phyloP scores from a whole-genome alignment of 2,888 invertebrate species.

The Platyscelio sp. region DNA sequence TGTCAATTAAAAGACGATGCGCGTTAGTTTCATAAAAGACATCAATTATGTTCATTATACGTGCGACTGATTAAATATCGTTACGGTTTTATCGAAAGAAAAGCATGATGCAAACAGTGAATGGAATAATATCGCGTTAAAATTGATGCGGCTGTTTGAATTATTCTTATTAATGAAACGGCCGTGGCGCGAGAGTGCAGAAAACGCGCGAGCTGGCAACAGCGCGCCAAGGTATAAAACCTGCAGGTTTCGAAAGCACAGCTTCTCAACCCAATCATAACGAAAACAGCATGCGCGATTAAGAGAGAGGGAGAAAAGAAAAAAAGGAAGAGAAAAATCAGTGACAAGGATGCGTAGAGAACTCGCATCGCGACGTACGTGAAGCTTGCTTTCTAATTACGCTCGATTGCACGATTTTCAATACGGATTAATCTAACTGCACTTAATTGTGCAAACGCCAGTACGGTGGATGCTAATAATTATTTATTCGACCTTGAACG shows the following conservation, averaged over 20 bases:
- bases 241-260: constrained; percentile 69
- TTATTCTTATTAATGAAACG: constrained; percentile 70
- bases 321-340: constrained; percentile 11
- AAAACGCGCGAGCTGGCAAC: constrained; percentile 50
- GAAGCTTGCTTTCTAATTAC: constrained; percentile 72
- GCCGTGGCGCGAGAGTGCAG: constrained; percentile 43
- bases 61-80: constrained; percentile 58
- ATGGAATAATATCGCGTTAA: constrained; percentile 67
- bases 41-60: constrained; percentile 44
- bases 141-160: constrained; percentile 66
- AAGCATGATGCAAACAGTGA: constrained; percentile 56
- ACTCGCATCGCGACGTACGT: constrained; percentile 54
- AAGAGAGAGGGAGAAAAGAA: constrained; percentile 9
- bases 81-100: constrained; percentile 57
- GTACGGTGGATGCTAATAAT: constrained; percentile 66
- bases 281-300: constrained; percentile 66
- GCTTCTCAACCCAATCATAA: constrained; percentile 68
- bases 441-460: constrained; percentile 69
- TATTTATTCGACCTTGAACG: constrained; percentile 69
- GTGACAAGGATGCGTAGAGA: constrained; percentile 65
- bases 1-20: constrained; percentile 33
- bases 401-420: constrained; percentile 70
- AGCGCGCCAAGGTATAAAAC: constrained; percentile 56
- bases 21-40: constrained; percentile 17
- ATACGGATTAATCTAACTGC: constrained; percentile 72